phyloP scores from a whole-genome alignment of 2,113 vertebrate genomes.

The Microcebus murinus region DNA sequence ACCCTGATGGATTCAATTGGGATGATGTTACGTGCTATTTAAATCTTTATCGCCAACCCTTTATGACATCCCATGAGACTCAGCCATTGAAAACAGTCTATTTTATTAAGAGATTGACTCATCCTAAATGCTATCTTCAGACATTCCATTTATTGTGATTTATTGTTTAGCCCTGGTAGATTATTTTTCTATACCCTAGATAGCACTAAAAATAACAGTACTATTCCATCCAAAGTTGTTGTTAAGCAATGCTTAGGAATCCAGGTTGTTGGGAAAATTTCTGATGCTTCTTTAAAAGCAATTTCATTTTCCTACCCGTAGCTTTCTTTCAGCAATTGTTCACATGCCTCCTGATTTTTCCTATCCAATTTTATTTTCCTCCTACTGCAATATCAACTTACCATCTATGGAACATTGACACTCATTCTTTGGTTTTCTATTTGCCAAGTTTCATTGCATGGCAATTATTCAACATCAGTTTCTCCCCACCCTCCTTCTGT shows the following conservation, averaged over 20 bases:
- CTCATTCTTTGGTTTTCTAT: conserved; percentile 11
- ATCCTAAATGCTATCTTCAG: not conserved
- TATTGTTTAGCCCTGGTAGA: not conserved
- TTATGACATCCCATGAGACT: not conserved
- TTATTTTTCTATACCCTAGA: not conserved
- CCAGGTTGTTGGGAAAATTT: not conserved
- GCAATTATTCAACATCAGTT: conserved; percentile 19
- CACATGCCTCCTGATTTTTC: not conserved
- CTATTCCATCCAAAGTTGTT: not conserved
- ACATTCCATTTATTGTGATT: not conserved
- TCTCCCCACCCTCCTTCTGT: not conserved
- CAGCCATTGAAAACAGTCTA: not conserved
- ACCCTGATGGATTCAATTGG: not conserved
- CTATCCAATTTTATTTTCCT: not conserved
- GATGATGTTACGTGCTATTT: not conserved
- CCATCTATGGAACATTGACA: not conserved
- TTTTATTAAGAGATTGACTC: not conserved
- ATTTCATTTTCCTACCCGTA: not conserved
- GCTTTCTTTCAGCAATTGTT: conserved; percentile 4
- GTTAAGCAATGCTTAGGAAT: conserved; percentile 28
- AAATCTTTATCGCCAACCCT: not conserved
- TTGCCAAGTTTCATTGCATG: conserved; percentile 29
- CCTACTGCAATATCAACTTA: not conserved
- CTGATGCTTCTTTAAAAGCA: conserved; percentile 27
- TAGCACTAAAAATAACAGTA: not conserved